Percentiles rank a stretch among this genome's conserved stretches.
phyloP scores from a whole-genome alignment of 2,888 invertebrate species.

The Oegoconia quadripuncta region DNA sequence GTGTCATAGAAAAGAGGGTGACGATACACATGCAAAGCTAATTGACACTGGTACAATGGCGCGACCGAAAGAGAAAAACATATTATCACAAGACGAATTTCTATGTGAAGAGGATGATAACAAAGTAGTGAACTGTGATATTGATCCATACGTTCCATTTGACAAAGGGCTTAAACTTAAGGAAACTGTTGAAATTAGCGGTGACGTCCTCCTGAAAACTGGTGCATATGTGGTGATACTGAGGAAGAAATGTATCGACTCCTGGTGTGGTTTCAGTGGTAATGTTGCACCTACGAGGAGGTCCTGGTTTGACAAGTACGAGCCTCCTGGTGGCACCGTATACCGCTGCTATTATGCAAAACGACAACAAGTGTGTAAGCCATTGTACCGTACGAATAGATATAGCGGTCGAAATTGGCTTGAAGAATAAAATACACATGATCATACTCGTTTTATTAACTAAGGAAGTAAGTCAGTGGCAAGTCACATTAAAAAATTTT shows the following conservation, averaged over 20 bases:
- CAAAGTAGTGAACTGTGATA: conserved; percentile 49
- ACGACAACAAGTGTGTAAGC: conserved; percentile 61
- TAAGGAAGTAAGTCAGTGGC: too few relatives aligned
- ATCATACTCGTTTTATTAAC: too few relatives aligned
- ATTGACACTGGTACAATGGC: conserved; percentile 52
- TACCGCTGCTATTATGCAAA: conserved; percentile 60
- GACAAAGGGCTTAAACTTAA: conserved; percentile 41
- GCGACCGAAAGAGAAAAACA: conserved; percentile 45
- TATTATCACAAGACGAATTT: conserved; percentile 63
- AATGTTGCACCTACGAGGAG: conserved; percentile 24
- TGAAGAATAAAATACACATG: background rate
- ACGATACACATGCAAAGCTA: conserved; percentile 44
- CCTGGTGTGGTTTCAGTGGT: conserved; percentile 61
- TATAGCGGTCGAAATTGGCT: background rate
- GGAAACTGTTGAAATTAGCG: conserved; percentile 31
- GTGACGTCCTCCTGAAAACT: conserved; percentile 49
- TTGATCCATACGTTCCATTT: conserved; percentile 50
- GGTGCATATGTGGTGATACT: conserved; percentile 39
- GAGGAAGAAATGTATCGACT: conserved; percentile 38
- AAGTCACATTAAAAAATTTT: too few relatives aligned
- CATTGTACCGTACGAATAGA: background rate
- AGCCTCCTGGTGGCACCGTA: conserved; percentile 53
- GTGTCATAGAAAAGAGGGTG: conserved; percentile 49
- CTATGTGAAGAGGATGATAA: conserved; percentile 52
- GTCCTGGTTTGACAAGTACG: conserved; percentile 28